Conservation (phyloP, 2,888 invertebrate species). For the Hirtodrosophila trivittata region DNA sequence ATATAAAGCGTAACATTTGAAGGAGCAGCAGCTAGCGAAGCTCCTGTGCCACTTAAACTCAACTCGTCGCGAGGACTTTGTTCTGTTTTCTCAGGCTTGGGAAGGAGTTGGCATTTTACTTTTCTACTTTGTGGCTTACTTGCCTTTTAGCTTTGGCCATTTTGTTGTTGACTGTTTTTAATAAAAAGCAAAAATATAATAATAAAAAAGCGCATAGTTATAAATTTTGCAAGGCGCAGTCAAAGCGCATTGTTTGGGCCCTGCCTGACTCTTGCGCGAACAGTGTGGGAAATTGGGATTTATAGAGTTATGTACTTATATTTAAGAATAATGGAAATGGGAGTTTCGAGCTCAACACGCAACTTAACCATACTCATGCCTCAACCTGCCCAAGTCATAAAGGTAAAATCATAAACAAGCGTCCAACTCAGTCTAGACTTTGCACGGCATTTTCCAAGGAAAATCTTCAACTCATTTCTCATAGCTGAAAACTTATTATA, state of each 20-base stretch:
- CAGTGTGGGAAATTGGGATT: slow-evolving; percentile 50
- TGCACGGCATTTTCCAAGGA: slow-evolving; percentile 32
- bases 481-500: no score
- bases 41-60: slow-evolving; percentile 70
- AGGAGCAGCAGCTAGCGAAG: slow-evolving; percentile 36
- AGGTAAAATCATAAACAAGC: slow-evolving; percentile 66
- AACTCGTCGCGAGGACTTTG: slow-evolving; percentile 49
- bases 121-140: slow-evolving; percentile 76
- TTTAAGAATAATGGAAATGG: slow-evolving; percentile 15
- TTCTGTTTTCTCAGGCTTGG: slow-evolving; percentile 45
- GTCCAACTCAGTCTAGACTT: slow-evolving; percentile 53
- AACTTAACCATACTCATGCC: slow-evolving; percentile 57
- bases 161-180: slow-evolving; percentile 71
- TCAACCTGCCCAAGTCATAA: slow-evolving; percentile 49
- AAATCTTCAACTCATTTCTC: slow-evolving; percentile 32
- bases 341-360: slow-evolving; percentile 52
- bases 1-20: slow-evolving; percentile 43
- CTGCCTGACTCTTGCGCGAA: slow-evolving; percentile 17
- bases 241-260: slow-evolving; percentile 67
- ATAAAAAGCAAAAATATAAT: slow-evolving; percentile 56
- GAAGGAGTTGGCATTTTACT: slow-evolving; percentile 74
- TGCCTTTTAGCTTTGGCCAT: slow-evolving; percentile 76
- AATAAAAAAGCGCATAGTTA: slow-evolving; percentile 66
- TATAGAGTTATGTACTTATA: slow-evolving; percentile 49
- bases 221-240: slow-evolving; percentile 69